These are phyloP conservation scores for Drosophila nebulosa DNA, from an alignment of 1,140 invertebrate genomes.

Conservation along the genomic window DNA sequence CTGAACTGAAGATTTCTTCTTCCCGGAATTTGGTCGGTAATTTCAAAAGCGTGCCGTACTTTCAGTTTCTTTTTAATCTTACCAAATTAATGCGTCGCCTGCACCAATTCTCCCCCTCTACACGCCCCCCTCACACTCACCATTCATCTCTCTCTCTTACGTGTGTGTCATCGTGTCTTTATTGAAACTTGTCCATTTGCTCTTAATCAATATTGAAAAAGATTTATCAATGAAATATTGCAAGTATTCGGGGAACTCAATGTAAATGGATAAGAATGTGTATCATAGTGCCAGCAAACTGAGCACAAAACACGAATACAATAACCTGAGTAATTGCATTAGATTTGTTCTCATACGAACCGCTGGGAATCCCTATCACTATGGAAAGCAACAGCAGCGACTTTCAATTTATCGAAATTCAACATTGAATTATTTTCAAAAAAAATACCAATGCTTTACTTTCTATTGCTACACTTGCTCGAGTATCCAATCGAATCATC, in stretches of 20 bases:
- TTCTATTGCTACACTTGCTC: too few species aligned
- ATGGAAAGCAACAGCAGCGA: too few species aligned
- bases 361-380: neutral
- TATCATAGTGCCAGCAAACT: too few species aligned
- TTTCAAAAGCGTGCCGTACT: conserved; percentile 63
- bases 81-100: conserved; percentile 36
- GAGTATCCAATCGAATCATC: too few species aligned
- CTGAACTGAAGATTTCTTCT: conserved; percentile 26
- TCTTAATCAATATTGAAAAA: conserved; percentile 4
- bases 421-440: too few species aligned
- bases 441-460: too few species aligned
- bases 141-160: neutral
- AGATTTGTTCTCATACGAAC: conserved; percentile 15
- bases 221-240: conserved; percentile 14
- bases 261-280: neutral
- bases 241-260: conserved; percentile 2
- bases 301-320: neutral
- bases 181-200: neutral
- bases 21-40: conserved; percentile 64
- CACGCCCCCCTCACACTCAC: too few species aligned
- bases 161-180: neutral
- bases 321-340: conserved; percentile 1
- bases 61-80: conserved; percentile 30
- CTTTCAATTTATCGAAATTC: too few species aligned
- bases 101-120: neutral